phyloP scores from a whole-genome alignment of 2,888 invertebrate genomes.

The Chrysina gloriosa region DNA sequence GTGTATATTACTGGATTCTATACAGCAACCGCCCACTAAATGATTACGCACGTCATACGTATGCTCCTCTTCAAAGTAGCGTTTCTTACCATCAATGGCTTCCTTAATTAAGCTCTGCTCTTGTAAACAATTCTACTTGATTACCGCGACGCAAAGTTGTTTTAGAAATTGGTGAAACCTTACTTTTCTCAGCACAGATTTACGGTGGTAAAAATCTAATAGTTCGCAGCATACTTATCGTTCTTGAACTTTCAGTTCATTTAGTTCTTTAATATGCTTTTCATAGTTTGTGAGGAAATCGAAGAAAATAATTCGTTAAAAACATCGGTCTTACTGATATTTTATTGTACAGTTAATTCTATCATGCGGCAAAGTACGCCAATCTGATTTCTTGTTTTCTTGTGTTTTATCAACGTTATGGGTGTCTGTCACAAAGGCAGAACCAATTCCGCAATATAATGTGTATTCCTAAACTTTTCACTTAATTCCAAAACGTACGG shows the following conservation, averaged over 20 bases:
- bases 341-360: too few species aligned
- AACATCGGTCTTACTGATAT: too few species aligned
- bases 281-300: too few species aligned
- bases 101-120: constrained; percentile 6
- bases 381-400: too few species aligned
- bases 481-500: background rate
- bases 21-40: background rate
- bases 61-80: background rate
- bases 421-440: background rate
- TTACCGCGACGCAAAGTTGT: background rate
- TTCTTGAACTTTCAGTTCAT: too few species aligned
- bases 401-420: background rate
- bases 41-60: background rate
- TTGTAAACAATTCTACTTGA: background rate
- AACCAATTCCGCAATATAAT: constrained; percentile 2
- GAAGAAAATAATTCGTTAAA: too few species aligned
- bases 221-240: too few species aligned
- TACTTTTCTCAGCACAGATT: background rate
- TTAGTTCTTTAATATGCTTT: too few species aligned
- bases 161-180: constrained; percentile 1
- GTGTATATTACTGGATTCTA: too few species aligned
- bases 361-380: too few species aligned
- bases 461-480: constrained; percentile 1
- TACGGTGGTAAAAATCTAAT: too few species aligned
- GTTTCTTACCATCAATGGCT: constrained; percentile 1